Evolutionary conservation across 2,113 vertebrate species (phyloP).

Genomic region (Chaetura pelagica): DNA sequence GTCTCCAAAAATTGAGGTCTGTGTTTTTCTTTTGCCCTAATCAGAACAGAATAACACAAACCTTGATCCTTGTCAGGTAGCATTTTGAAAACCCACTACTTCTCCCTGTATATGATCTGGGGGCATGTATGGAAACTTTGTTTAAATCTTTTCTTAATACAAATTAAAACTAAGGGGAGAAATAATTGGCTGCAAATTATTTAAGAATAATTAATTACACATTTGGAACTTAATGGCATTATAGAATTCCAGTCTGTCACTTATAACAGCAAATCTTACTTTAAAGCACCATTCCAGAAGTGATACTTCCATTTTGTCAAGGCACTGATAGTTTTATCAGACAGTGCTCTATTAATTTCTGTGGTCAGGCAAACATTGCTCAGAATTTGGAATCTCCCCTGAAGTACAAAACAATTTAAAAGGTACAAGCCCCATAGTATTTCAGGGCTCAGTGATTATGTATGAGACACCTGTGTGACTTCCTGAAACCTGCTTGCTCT

Average conservation of each 20-base stretch:
- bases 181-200: neutral
- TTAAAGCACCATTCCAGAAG: neutral
- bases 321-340: neutral
- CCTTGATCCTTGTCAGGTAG: neutral
- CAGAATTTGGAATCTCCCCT: neutral
- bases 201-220: slow-evolving; percentile 21
- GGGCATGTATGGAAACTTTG: neutral
- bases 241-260: neutral
- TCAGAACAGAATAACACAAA: neutral
- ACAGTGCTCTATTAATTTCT: neutral
- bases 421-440: neutral
- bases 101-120: neutral
- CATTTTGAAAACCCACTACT: neutral
- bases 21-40: neutral
- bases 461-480: neutral
- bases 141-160: neutral
- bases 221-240: neutral
- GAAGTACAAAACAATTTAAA: neutral
- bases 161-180: neutral
- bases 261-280: neutral
- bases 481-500: neutral
- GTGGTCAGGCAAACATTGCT: neutral
- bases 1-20: neutral
- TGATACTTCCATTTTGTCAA: neutral
- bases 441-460: neutral